These are phyloP conservation scores for Austrolebias charrua DNA, from an alignment of 2,797 vertebrate genomes.

Conservation along the genomic window DNA sequence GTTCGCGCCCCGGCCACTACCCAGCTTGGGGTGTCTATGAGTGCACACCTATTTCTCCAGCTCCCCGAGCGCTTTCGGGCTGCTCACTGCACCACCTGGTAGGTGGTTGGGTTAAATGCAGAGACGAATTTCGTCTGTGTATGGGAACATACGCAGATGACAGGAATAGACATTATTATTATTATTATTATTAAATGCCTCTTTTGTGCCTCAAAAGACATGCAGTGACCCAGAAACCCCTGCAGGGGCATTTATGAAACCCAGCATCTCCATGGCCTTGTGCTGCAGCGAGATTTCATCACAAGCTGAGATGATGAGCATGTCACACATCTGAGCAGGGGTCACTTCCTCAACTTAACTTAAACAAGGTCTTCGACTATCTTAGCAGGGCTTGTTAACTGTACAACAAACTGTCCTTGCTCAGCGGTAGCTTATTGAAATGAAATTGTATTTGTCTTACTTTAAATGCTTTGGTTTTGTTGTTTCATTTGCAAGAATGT, in stretches of 20 bases:
- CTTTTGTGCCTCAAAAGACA: slow-evolving; percentile 14
- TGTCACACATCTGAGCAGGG: slow-evolving; percentile 22
- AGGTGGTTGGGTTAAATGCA: too few species aligned
- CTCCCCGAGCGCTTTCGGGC: too few species aligned
- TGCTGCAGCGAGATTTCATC: slow-evolving; percentile 17
- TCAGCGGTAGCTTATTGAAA: background rate
- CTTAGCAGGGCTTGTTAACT: slow-evolving; percentile 2
- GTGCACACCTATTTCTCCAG: too few species aligned
- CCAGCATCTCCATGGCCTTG: slow-evolving; percentile 2
- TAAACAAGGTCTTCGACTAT: background rate
- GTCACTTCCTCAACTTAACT: slow-evolving; percentile 35
- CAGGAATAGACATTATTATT: too few species aligned
- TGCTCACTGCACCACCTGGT: too few species aligned
- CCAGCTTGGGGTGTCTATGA: too few species aligned
- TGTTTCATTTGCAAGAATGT: slow-evolving; percentile 11
- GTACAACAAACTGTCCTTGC: background rate
- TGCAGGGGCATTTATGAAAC: slow-evolving; percentile 19
- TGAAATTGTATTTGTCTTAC: background rate
- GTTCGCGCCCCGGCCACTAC: too few species aligned
- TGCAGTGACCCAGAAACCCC: slow-evolving; percentile 20
- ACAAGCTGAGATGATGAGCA: slow-evolving; percentile 28
- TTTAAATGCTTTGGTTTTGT: slow-evolving; percentile 6
- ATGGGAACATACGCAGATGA: too few species aligned
- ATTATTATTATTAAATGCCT: too few species aligned
- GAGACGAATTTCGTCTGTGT: too few species aligned